Base-by-base conservation (phyloP, 1,140 invertebrate species). In the Diorhabda elongata region DNA sequence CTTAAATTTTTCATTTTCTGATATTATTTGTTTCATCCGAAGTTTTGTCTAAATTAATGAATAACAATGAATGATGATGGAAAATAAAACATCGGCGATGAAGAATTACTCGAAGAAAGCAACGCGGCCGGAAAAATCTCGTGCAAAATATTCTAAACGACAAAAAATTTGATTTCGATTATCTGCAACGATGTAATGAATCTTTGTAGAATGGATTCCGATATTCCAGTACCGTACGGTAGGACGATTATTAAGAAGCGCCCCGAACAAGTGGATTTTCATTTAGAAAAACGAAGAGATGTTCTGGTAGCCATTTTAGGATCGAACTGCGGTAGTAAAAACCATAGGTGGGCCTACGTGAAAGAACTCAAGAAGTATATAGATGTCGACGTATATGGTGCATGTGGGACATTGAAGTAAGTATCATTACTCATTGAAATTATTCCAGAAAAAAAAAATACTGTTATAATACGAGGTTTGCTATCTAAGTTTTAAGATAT, bases 161-260 rank as follows among this genome's bases (percentile, higher is more conserved):
- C 26, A 26, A 26, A 26, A 26, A 26, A 26, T 26, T 26, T 26
- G 26, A 26, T 26, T 26, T 26, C 26, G 26, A 26, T 26, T 26
- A 26, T 26, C 26, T 26, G 26, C 26, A 26, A 26, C 26, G 26
- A 26, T 26, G 4, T 44, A 64, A 11, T 64, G 5, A 9, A 57
- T 79, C 79, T 42, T 78, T 79, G 43, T 74, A 85, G 87, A 73
- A 84, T 82, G 72, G 87, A 91, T 71, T 86, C 89, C 5, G 89
- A 91, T 71, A 82, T 91, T 42, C 89, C 88, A 0, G 85, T 91
- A 3, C 88, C 89, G 3, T 91, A 91, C 73, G 90, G 88, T 5
- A 79, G 87, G 56, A 87, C 85, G 6, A 56, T 88, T 57, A 41
- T 73, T 9, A 72, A 77, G 45, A 74, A 77, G 26, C 63, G n/a